Base-by-base conservation (phyloP, 2,888 invertebrate species). In the Nudaria mundana region DNA sequence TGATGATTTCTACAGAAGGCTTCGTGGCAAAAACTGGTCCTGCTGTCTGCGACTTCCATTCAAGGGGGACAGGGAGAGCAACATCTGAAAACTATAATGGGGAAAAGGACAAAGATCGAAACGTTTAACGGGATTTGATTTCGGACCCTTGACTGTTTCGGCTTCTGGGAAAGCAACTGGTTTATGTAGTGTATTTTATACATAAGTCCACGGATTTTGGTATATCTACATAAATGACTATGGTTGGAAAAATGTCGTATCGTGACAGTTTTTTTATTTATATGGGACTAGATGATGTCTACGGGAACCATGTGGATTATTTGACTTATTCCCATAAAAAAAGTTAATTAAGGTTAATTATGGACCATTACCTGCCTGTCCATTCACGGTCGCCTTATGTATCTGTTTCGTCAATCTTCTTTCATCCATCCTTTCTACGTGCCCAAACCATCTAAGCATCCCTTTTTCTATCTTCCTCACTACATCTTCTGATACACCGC, bases 11-110 rank as follows among this genome's bases (percentile, higher is more conserved):
- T 51, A 51, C 47, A 50, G 61, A 50, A 57, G 57, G 40, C 37
- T 50, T 48, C 47, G 52, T 57, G 61, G 73, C 71, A 83, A 85
- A 85, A 85, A 85, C 83, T 82, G 77, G 85, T 84, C 80, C 64
- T 71, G 66, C 66, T 71, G 65, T 75, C 71, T 71, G 76, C 76
- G 73, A 82, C 81, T 75, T 68, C 81, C 85, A 85, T 85, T 84
- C 71, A 85, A 72, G 83, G 59, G 78, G 57, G 58, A 84, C 59
- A 63, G 74, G 66, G 83, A 81, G 45, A 42, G 42, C 52, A 18
- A 38, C 38, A 68, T 56, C 44, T 35, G 41, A 43, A 48, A 35
- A 37, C 37, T 25, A 32, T 22, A 25, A 37, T 1, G 56, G 38
- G 36, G 70, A 77, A 44, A 66, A 60, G 63, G 80, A 81, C 45